Percentiles rank a stretch among this genome's conserved stretches.
Conservation (phyloP, 2,797 vertebrate species). For the Benthosema pterotum region DNA sequence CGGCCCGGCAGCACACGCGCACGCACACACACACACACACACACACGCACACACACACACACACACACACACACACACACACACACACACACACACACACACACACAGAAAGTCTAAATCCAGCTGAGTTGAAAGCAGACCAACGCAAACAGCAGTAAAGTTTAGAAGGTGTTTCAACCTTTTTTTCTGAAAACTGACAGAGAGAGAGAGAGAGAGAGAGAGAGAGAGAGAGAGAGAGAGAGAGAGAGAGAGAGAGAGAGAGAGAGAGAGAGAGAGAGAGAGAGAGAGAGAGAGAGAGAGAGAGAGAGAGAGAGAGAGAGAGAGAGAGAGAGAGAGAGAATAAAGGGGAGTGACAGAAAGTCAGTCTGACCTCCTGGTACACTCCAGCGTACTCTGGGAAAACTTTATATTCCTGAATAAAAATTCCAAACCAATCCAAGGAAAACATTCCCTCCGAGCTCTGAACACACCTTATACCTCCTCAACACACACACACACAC, state of each 20-base stretch:
- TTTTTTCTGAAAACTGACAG: conserved; percentile 54
- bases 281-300: conserved; percentile 39
- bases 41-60: conserved; percentile 9
- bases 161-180: conserved; percentile 67
- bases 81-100: conserved; percentile 15
- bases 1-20: neutral
- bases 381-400: conserved; percentile 62
- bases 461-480: conserved; percentile 69
- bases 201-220: conserved; percentile 46
- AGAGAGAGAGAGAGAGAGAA: conserved; percentile 26
- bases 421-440: conserved; percentile 70
- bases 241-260: conserved; percentile 12
- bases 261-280: conserved; percentile 41
- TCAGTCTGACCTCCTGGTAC: conserved; percentile 53
- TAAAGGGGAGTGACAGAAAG: conserved; percentile 21
- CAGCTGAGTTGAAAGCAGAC: conserved; percentile 42
- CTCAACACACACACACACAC: conserved; percentile 27
- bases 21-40: neutral
- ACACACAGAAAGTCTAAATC: conserved; percentile 11
- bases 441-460: conserved; percentile 71
- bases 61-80: neutral
- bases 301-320: conserved; percentile 27
- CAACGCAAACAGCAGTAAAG: conserved; percentile 59
- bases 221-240: conserved; percentile 14
- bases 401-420: conserved; percentile 68